Conservation (phyloP, 2,113 vertebrate species). For the Anoura caudifer region DNA sequence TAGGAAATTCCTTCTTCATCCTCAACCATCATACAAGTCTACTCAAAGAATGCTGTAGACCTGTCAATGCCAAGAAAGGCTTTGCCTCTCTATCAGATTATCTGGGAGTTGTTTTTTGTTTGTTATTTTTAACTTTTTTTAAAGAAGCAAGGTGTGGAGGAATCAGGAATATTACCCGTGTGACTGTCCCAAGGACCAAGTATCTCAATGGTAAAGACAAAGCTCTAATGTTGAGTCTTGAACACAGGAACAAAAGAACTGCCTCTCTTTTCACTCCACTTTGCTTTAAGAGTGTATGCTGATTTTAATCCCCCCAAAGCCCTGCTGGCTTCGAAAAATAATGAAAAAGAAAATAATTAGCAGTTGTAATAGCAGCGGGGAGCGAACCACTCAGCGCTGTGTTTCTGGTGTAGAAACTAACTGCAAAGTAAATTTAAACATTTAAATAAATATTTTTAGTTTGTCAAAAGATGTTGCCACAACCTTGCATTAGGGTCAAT, state of each 20-base stretch:
- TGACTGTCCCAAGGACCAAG: neutral
- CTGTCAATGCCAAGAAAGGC: rapidly evolving
- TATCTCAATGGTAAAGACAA: rapidly evolving
- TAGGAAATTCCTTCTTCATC: neutral
- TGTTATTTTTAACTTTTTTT: too few relatives aligned
- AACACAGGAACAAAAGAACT: rapidly evolving
- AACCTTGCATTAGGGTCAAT: rapidly evolving
- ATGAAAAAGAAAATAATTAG: neutral
- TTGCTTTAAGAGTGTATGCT: neutral
- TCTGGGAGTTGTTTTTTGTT: neutral
- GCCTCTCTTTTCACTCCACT: neutral
- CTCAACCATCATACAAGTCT: rapidly evolving
- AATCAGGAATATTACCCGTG: rapidly evolving
- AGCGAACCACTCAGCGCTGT: rapidly evolving
- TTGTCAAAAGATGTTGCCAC: neutral
- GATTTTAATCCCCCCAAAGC: neutral
- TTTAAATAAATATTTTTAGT: neutral
- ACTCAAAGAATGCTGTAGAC: rapidly evolving
- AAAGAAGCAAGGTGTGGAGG: neutral
- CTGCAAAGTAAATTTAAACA: neutral
- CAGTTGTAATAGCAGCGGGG: neutral
- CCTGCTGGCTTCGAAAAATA: neutral
- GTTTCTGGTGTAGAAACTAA: neutral
- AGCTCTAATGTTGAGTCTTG: neutral
- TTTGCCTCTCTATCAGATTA: rapidly evolving